Evolutionary conservation across 2,797 vertebrate genomes (phyloP).

Genomic region (Kryptolebias ocellatus): DNA sequence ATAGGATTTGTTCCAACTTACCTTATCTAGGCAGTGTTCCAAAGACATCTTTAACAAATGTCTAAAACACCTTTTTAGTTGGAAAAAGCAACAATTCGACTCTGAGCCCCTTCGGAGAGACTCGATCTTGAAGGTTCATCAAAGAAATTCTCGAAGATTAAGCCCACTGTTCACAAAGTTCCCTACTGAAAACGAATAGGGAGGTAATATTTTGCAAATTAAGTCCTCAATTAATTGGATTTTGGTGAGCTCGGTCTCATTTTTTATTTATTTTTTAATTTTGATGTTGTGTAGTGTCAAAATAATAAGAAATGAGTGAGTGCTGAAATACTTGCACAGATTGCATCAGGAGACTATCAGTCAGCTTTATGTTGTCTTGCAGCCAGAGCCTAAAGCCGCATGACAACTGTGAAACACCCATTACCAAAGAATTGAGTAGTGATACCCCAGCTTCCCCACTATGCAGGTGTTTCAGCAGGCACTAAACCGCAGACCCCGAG

Average conservation of each 20-base stretch:
- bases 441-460: slow-evolving; percentile 40
- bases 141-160: neutral
- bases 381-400: slow-evolving; percentile 51
- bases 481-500: slow-evolving; percentile 42
- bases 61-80: neutral
- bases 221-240: slow-evolving; percentile 12
- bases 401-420: slow-evolving; percentile 58
- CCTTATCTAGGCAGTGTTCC: neutral
- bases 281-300: slow-evolving; percentile 11
- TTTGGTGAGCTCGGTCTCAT: slow-evolving; percentile 5
- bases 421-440: slow-evolving; percentile 53
- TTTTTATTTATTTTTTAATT: slow-evolving; percentile 11
- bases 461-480: slow-evolving; percentile 59
- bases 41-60: neutral
- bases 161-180: neutral
- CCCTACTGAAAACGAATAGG: neutral
- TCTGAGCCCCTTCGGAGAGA: neutral
- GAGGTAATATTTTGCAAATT: slow-evolving; percentile 4
- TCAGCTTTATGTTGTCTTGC: slow-evolving; percentile 50
- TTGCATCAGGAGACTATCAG: slow-evolving; percentile 41
- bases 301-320: slow-evolving; percentile 41
- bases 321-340: slow-evolving; percentile 43
- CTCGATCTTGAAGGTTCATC: neutral
- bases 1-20: neutral
- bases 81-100: neutral